Conservation (phyloP, 2,797 vertebrate genomes). For the Muscicapa comitata region DNA sequence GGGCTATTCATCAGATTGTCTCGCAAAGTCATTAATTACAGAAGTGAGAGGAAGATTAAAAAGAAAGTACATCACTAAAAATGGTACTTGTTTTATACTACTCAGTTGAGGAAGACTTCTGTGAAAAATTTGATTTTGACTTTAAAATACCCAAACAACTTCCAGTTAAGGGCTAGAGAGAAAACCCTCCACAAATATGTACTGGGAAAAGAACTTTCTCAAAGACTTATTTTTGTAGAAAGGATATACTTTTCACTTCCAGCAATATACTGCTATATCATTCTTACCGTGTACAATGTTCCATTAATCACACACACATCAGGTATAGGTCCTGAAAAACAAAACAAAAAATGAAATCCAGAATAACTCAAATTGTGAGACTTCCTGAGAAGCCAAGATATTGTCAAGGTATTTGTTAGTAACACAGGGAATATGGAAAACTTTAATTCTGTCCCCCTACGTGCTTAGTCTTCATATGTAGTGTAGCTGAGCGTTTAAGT, state of each 20-base stretch:
- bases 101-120: background rate
- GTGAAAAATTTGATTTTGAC: background rate
- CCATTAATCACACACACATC: conserved; percentile 72
- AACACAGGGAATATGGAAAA: background rate
- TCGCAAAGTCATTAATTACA: background rate
- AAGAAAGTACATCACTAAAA: background rate
- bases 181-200: background rate
- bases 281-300: conserved; percentile 74
- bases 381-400: background rate
- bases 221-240: background rate
- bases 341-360: background rate
- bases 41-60: background rate
- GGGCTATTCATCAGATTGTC: background rate
- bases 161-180: background rate
- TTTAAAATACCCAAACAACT: background rate
- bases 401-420: background rate
- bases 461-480: background rate
- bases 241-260: background rate
- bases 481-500: background rate
- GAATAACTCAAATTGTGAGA: background rate
- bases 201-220: background rate
- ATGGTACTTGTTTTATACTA: background rate
- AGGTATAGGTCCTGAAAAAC: conserved; percentile 61
- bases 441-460: background rate
- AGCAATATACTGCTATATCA: background rate